Evolutionary conservation across 2,797 vertebrate genomes (phyloP).

Genomic region (Phylloscopus collybita): DNA sequence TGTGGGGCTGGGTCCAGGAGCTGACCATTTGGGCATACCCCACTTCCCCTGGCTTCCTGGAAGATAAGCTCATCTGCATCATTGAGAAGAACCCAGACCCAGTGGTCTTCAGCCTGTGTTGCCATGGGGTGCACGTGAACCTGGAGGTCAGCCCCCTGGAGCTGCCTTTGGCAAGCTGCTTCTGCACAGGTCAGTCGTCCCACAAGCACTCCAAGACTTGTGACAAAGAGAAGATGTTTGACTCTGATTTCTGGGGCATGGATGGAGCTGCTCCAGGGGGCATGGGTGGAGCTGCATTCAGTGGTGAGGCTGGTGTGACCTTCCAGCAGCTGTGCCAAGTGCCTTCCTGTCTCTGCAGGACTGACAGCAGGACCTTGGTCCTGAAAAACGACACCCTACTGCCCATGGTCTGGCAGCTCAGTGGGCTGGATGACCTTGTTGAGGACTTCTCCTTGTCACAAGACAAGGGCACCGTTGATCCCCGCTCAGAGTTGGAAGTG

Average conservation of each 20-base stretch:
- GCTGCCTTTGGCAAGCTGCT: slow-evolving; percentile 83
- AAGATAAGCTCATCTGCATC: slow-evolving; percentile 86
- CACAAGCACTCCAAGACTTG: neutral
- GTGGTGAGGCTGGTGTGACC: neutral
- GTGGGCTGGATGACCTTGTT: slow-evolving; percentile 83
- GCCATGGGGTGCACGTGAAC: slow-evolving; percentile 86
- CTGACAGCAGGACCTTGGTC: slow-evolving; percentile 74
- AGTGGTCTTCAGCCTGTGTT: slow-evolving; percentile 81
- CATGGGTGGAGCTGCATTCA: neutral
- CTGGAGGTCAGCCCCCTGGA: slow-evolving; percentile 84
- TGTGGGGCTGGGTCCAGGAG: slow-evolving; percentile 66
- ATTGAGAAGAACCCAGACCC: slow-evolving; percentile 87
- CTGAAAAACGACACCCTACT: slow-evolving; percentile 82
- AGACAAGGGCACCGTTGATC: slow-evolving; percentile 76
- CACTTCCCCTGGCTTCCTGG: slow-evolving; percentile 81
- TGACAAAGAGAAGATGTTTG: neutral
- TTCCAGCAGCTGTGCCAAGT: neutral
- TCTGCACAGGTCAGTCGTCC: slow-evolving; percentile 82
- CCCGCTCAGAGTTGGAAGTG: slow-evolving; percentile 73
- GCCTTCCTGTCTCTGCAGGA: slow-evolving; percentile 72
- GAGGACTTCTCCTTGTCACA: slow-evolving; percentile 83
- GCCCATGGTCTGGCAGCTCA: slow-evolving; percentile 85
- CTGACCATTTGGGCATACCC: slow-evolving; percentile 91
- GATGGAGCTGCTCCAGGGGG: neutral
- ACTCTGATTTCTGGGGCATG: rapidly evolving